phyloP scores from a whole-genome alignment of 2,888 invertebrate species.

The Macrophya annulata region DNA sequence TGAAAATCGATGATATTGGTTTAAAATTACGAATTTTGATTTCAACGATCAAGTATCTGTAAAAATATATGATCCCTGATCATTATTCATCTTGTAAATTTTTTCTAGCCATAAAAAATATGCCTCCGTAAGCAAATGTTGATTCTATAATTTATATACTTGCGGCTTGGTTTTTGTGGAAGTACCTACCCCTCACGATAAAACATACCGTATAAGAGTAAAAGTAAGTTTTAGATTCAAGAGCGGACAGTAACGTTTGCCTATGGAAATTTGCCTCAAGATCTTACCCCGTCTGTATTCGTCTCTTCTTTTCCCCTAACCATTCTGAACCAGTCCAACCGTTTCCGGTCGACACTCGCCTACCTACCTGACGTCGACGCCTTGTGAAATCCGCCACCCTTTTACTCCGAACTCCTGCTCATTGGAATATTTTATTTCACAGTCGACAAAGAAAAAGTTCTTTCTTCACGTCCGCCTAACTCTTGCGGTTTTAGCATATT shows the following conservation, averaged over 20 bases:
- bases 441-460: constrained; percentile 58
- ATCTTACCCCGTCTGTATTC: constrained; percentile 55
- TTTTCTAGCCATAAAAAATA: neutral
- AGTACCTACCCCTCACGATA: neutral
- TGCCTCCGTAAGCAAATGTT: constrained; percentile 24
- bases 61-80: neutral
- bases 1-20: neutral
- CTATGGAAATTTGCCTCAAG: constrained; percentile 68
- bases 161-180: constrained; percentile 17
- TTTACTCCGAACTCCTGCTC: constrained; percentile 55
- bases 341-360: constrained; percentile 27
- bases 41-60: neutral
- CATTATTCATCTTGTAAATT: neutral
- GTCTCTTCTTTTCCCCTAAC: constrained; percentile 11
- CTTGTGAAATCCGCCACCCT: constrained; percentile 53
- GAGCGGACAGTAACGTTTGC: constrained; percentile 67
- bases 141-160: constrained; percentile 38
- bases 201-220: constrained; percentile 46
- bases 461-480: constrained; percentile 44
- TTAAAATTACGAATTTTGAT: neutral
- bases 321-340: constrained; percentile 30
- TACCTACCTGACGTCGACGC: constrained; percentile 54
- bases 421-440: constrained; percentile 67
- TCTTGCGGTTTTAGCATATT: constrained; percentile 42
- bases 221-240: constrained; percentile 61